Base-by-base conservation (phyloP, 2,888 invertebrate genomes). In the Trichopria drosophilae region DNA sequence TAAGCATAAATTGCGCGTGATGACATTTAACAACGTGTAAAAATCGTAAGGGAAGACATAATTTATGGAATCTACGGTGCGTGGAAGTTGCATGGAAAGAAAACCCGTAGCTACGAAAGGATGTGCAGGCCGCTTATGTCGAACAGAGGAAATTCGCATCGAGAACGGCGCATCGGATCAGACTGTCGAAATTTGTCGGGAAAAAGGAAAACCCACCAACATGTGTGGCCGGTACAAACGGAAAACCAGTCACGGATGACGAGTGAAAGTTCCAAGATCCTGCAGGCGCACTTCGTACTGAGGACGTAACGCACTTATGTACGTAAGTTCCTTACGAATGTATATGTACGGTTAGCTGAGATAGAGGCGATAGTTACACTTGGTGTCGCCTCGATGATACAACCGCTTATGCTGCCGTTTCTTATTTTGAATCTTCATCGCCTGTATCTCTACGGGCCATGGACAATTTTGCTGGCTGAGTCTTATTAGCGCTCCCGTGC, bases 91-190 rank as follows among this genome's bases (percentile, higher is more conserved):
- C n/a, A n/a, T n/a, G n/a, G n/a, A n/a, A n/a, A n/a, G n/a, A n/a
- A n/a, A n/a, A n/a, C n/a, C n/a, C n/a, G n/a, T n/a, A n/a, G n/a
- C n/a, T n/a, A n/a, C n/a, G n/a, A n/a, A n/a, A n/a, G n/a, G n/a
- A n/a, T n/a, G n/a, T n/a, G n/a, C n/a, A n/a, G n/a, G n/a, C n/a
- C n/a, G n/a, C n/a, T n/a, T n/a, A n/a, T n/a, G n/a, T n/a, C n/a
- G n/a, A n/a, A n/a, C n/a, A n/a, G n/a, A n/a, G n/a, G n/a, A n/a
- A n/a, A n/a, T 15, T 44, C 24, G 24, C 34, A 35, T 6, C 24
- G 23, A 35, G 24, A 23, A 32, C 36, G n/a, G n/a, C 19, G 26
- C 44, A 6, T 44, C 28, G 28, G 9, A 78, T 93, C 93, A 93
- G 80, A 60, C 64, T 59, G 40, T 46, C 28, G 41, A 26, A 50